A percentile compares a stretch with the other conserved stretches of the same genome.
These are phyloP conservation scores for Cyclopterus lumpus DNA, from an alignment of 2,797 vertebrate species.

Conservation along the genomic window DNA sequence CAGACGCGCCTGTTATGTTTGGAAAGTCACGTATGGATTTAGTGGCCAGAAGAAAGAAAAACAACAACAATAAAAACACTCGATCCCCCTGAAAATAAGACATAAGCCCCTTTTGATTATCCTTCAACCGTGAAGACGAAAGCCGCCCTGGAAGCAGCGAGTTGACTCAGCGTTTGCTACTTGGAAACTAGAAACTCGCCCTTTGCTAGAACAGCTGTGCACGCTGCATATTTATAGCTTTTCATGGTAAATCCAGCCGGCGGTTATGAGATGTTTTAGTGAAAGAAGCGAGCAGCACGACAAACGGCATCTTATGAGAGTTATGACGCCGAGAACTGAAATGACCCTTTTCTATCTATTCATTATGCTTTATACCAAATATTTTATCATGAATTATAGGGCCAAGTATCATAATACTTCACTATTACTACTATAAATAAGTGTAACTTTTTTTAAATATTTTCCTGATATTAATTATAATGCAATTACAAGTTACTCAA, in stretches of 20 bases:
- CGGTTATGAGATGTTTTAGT: background rate
- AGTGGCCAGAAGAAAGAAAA: conserved; percentile 32
- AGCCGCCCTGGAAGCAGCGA: background rate
- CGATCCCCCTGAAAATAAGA: background rate
- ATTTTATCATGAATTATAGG: too few species aligned
- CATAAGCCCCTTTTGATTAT: too few species aligned
- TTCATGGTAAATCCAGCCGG: background rate
- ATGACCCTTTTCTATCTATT: too few species aligned
- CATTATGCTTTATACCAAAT: too few species aligned
- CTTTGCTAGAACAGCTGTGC: conserved; percentile 15
- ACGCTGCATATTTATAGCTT: conserved; percentile 22
- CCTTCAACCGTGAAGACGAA: conserved; percentile 18
- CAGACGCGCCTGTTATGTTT: conserved; percentile 46
- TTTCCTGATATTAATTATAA: too few species aligned
- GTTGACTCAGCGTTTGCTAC: conserved; percentile 28
- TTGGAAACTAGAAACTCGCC: too few species aligned
- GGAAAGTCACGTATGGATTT: conserved; percentile 37
- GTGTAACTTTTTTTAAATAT: too few species aligned
- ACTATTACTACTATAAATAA: too few species aligned
- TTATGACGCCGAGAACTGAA: too few species aligned
- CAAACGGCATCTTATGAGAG: too few species aligned
- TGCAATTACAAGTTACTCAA: too few species aligned
- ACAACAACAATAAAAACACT: conserved; percentile 1
- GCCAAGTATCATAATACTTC: too few species aligned
- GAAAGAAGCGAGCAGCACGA: background rate